Conservation (phyloP, 92 coral and sea anemone genomes). For the Micromussa lordhowensis region DNA sequence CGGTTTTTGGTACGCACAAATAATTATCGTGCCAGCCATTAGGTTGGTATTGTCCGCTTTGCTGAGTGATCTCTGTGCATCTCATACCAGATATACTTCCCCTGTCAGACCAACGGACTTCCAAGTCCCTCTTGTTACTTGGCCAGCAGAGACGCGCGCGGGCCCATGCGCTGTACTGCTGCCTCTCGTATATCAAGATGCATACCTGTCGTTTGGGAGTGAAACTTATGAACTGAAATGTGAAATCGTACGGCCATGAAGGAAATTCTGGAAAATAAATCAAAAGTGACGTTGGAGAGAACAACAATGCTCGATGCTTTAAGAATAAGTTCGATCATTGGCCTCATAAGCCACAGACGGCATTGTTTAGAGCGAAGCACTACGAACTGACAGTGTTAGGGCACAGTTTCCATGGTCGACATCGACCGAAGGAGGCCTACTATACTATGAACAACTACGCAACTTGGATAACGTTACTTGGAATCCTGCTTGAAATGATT, state of each 20-base stretch:
- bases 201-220: constrained; percentile 58
- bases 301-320: background rate
- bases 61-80: constrained; percentile 72
- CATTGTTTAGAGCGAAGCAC: too few species aligned
- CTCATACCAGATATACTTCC: constrained; percentile 57
- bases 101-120: constrained; percentile 81
- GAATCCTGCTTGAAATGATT: too few species aligned
- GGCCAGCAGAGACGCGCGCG: constrained; percentile 77
- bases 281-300: background rate
- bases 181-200: constrained; percentile 78
- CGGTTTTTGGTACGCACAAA: constrained; percentile 43
- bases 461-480: too few species aligned
- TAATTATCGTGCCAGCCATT: constrained; percentile 79
- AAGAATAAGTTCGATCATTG: background rate
- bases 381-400: too few species aligned
- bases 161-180: constrained; percentile 74
- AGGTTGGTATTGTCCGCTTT: constrained; percentile 51
- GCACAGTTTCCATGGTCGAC: too few species aligned
- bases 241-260: constrained; percentile 80
- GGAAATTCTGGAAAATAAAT: constrained; percentile 64
- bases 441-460: too few species aligned
- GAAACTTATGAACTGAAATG: constrained; percentile 34
- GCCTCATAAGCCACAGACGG: too few species aligned
- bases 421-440: too few species aligned
- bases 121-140: constrained; percentile 55